These are phyloP conservation scores for Fabriciana adippe DNA, from an alignment of 2,888 invertebrate species.

Conservation along the genomic window DNA sequence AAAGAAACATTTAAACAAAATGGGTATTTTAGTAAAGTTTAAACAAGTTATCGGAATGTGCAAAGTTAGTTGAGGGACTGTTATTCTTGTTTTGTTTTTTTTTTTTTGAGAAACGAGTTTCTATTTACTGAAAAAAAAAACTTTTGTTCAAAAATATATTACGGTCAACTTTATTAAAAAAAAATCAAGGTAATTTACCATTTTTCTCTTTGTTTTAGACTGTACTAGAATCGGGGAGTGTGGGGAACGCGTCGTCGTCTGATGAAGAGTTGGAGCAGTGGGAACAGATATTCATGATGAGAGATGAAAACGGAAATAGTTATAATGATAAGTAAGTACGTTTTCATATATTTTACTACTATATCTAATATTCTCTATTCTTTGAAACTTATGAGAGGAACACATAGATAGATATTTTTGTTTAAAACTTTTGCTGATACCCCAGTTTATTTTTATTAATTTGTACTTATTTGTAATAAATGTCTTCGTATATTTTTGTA, in stretches of 20 bases:
- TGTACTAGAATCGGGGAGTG: slow-evolving; percentile 85
- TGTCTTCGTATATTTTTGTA: not conserved
- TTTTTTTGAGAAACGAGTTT: not conserved
- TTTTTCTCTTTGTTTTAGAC: slow-evolving; percentile 74
- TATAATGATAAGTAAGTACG: slow-evolving; percentile 80
- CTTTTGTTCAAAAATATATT: too few species aligned
- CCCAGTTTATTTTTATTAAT: not conserved
- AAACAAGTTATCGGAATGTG: slow-evolving; percentile 10
- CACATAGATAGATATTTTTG: too few species aligned
- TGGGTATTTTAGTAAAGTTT: not conserved
- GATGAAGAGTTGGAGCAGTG: slow-evolving; percentile 89
- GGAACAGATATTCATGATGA: slow-evolving; percentile 89
- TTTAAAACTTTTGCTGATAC: too few species aligned
- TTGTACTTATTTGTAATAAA: not conserved
- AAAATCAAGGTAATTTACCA: slow-evolving; percentile 4
- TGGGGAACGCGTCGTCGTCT: slow-evolving; percentile 83
- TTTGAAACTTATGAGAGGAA: too few species aligned
- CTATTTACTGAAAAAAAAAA: too few species aligned
- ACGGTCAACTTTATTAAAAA: not conserved
- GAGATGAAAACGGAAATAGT: slow-evolving; percentile 85
- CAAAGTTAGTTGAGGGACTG: not conserved
- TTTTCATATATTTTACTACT: not conserved
- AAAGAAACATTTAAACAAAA: not conserved
- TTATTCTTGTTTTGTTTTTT: not conserved
- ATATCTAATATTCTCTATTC: too few species aligned